Evolutionary conservation across 30 jellyfish, hydroid and myxozoan species (phyloP), one percentile per base, ranked within the genome.

Genomic region (Cassiopea xamachana): DNA sequence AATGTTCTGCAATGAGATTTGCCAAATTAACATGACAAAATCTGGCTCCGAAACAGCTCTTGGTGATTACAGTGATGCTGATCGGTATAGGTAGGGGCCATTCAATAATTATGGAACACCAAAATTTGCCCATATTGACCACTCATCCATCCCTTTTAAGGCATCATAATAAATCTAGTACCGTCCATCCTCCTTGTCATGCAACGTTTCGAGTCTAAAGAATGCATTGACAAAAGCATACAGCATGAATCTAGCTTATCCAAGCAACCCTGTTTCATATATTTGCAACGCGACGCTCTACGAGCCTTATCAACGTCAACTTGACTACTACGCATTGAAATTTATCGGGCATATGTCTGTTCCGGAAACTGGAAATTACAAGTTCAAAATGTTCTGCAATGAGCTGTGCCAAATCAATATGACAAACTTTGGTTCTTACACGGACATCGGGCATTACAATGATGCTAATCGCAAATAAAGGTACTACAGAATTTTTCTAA

Each of bases 1-100:
- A 69, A 73, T 86, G 93, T 58, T 44, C 72, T 86, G 93, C 58
- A 75, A 86, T 27, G 93, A 86, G n/a, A 73, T 86, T 14, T 86
- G 93, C 45, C 82, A 86, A 43, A 60, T 86, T 50, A 17, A 49
- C 39, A 50, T 75, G 17, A 86, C 88, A 1, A 86, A 86, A 76
- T 59, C 77, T 48, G 69, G 69, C 17, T 86, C 75, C 16, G 93
- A 86, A 60, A n/a, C 93, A 64, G 62, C 76, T 48, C 88, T 86
- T 43, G 93, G 93, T 12, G 3, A 14, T 2, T 67, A 13, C 76
- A 67, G 12, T 10, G 64, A 55, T 55, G 64, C 64, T 27, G 39
- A 27, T 27, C 39, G 0, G 39, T 27, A 27, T 27, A 27, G 39
- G 39, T 27, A 27, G 39, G 39, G 39, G 39, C 39, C 39, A 27